Evolutionary conservation across 2,797 vertebrate genomes (phyloP).

Genomic region (Harpagifer antarcticus): DNA sequence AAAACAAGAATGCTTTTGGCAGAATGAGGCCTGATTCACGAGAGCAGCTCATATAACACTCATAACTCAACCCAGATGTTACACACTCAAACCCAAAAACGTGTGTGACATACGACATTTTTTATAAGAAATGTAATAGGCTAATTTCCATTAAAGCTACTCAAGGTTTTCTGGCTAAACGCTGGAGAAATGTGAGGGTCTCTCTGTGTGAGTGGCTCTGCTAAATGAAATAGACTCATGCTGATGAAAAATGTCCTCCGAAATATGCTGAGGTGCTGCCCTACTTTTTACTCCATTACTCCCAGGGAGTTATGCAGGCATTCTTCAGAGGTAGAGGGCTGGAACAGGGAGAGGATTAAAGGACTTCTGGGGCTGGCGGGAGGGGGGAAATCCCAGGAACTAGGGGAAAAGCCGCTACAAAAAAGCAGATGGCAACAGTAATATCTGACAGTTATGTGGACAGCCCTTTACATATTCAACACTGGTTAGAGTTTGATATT

Average conservation of each 20-base stretch:
- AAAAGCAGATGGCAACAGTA: slow-evolving; percentile 17
- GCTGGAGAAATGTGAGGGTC: slow-evolving; percentile 49
- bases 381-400: slow-evolving; percentile 12
- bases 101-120: slow-evolving; percentile 13
- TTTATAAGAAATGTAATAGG: slow-evolving; percentile 24
- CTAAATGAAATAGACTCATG: slow-evolving; percentile 68
- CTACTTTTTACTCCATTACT: slow-evolving; percentile 67
- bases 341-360: slow-evolving; percentile 12
- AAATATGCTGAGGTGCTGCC: slow-evolving; percentile 68
- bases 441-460: slow-evolving; percentile 8
- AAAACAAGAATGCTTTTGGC: slow-evolving; percentile 41
- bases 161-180: slow-evolving; percentile 36
- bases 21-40: slow-evolving; percentile 40
- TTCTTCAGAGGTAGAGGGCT: slow-evolving; percentile 42
- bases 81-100: slow-evolving; percentile 8
- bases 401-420: not conserved
- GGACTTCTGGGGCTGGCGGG: slow-evolving; percentile 21
- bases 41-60: slow-evolving; percentile 48
- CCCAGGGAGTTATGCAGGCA: slow-evolving; percentile 32
- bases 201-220: slow-evolving; percentile 60
- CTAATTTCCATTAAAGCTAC: slow-evolving; percentile 18
- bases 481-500: slow-evolving; percentile 3
- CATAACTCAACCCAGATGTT: slow-evolving; percentile 44
- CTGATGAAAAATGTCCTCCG: slow-evolving; percentile 68
- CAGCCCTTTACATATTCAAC: slow-evolving; percentile 6